These are phyloP conservation scores for Anthrax anthrax DNA, from an alignment of 2,888 invertebrate species.

Conservation along the genomic window DNA sequence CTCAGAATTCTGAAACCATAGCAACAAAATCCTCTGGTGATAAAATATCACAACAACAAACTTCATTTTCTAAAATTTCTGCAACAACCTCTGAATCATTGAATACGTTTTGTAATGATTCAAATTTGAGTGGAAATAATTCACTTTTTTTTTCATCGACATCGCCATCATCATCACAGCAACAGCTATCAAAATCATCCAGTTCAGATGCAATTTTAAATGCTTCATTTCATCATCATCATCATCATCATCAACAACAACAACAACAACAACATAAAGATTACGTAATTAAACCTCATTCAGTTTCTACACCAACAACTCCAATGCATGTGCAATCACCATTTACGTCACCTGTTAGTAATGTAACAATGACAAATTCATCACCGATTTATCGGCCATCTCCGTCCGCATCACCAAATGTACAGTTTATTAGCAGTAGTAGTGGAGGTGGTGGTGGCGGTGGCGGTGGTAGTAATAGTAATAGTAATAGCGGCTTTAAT, in stretches of 20 bases:
- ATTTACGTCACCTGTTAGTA: constrained; percentile 6
- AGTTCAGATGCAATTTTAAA: constrained; percentile 1
- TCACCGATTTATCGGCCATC: constrained; percentile 4
- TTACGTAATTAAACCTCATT: not conserved
- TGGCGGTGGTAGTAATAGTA: not conserved
- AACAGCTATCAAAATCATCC: not conserved
- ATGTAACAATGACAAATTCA: not conserved
- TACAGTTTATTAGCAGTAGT: not conserved
- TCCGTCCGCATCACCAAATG: not conserved
- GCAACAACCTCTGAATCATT: too few species aligned
- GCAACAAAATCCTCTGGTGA: not conserved
- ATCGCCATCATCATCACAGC: not conserved
- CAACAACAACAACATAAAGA: not conserved
- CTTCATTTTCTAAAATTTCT: too few species aligned
- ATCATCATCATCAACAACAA: too few species aligned
- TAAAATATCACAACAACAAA: not conserved
- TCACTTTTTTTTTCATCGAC: not conserved
- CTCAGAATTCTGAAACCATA: not conserved
- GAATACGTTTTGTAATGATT: not conserved
- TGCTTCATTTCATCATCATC: too few species aligned
- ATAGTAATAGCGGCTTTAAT: not conserved
- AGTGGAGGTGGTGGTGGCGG: not conserved
- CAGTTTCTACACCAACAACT: constrained; percentile 7
- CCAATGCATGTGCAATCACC: constrained; percentile 7
- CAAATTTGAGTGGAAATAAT: not conserved